Evolutionary conservation across 2,888 invertebrate species (phyloP).

Genomic region (Schizaphis graminum): DNA sequence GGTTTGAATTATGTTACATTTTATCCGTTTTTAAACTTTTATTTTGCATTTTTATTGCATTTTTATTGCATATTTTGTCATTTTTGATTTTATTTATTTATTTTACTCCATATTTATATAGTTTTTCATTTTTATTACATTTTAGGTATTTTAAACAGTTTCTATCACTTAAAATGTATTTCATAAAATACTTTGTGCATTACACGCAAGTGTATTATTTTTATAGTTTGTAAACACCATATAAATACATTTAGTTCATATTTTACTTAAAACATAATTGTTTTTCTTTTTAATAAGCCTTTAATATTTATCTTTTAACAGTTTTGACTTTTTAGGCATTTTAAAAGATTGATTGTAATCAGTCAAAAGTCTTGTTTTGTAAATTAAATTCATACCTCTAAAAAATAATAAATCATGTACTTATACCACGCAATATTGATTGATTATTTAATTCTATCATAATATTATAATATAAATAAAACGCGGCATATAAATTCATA

Average conservation of each 20-base stretch:
- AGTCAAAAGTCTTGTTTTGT: not conserved
- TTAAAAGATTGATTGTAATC: not conserved
- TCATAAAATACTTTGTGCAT: not conserved
- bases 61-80: not conserved
- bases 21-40: not conserved
- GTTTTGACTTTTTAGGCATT: not conserved
- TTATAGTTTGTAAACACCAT: not conserved
- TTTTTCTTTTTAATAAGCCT: not conserved
- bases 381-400: not conserved
- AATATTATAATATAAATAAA: too few species aligned
- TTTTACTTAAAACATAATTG: not conserved
- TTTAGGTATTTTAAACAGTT: not conserved
- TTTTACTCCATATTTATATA: not conserved
- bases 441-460: too few species aligned
- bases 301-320: not conserved
- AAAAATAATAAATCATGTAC: not conserved
- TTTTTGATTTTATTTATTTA: not conserved
- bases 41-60: not conserved
- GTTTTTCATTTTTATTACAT: not conserved
- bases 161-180: not conserved
- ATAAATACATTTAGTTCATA: not conserved
- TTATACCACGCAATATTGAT: too few species aligned
- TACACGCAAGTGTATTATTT: not conserved
- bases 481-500: too few species aligned
- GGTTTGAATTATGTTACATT: not conserved